A percentile compares a stretch with the other conserved stretches of the same genome.
Conservation (phyloP, 1,140 invertebrate genomes). For the Nephila pilipes region DNA sequence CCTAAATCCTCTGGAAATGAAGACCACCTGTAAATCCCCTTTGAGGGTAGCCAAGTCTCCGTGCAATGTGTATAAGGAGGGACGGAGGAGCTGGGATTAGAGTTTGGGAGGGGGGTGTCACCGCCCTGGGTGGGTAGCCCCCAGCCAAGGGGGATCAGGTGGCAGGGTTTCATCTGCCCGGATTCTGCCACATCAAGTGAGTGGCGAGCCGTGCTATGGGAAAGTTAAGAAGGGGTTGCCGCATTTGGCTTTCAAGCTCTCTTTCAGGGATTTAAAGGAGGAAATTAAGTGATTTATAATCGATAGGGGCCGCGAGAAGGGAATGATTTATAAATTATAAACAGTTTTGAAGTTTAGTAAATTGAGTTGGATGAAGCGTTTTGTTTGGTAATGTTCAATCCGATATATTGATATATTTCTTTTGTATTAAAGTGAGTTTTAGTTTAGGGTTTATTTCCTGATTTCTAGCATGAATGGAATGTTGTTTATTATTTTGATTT, state of each 20-base stretch:
- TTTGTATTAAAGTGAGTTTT: no score
- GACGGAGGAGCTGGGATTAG: constrained; percentile 63
- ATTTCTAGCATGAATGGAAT: no score
- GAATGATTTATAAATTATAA: not conserved
- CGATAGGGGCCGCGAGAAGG: not conserved
- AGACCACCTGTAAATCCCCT: constrained; percentile 77
- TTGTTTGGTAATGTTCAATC: no score
- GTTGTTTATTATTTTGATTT: no score
- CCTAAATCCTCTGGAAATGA: constrained; percentile 77
- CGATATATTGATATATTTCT: no score
- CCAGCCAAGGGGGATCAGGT: constrained; percentile 66
- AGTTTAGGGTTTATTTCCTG: no score
- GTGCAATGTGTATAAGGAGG: constrained; percentile 73
- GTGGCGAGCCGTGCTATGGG: constrained; percentile 32
- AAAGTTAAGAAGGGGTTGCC: not conserved
- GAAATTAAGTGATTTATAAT: constrained; percentile 28
- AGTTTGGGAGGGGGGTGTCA: not conserved
- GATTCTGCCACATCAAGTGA: constrained; percentile 60
- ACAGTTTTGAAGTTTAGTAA: no score
- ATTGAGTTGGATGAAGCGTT: no score
- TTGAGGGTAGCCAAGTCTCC: constrained; percentile 76
- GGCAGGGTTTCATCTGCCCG: constrained; percentile 63
- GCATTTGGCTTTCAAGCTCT: not conserved
- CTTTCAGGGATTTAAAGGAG: not conserved
- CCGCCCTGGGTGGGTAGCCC: constrained; percentile 27